Evolutionary conservation across 2,113 vertebrate genomes (phyloP), one percentile per base, ranked within the genome.

Genomic region (Progne subis): DNA sequence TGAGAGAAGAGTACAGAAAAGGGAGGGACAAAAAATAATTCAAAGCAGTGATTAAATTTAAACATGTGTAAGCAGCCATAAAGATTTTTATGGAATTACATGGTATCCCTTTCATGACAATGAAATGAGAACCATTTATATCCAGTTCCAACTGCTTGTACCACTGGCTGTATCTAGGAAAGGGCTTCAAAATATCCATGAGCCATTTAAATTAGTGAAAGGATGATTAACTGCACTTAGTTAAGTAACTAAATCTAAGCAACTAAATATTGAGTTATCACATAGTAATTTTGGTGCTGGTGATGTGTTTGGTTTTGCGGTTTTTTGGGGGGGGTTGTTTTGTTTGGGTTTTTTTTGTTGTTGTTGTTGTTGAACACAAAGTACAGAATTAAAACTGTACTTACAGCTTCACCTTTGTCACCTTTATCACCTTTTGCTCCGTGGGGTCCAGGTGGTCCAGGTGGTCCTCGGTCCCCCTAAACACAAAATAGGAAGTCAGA

Each of bases 401-500:
- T 97, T 95, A 99, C 99, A 93, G 96, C 83, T 88, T 98, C 97
- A 71, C 99, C 99, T 75, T 98, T 98, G 44, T 96, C 86, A 31
- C 98, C 97, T 46, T 46, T 72, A 10, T 99, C 98, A 2, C 98
- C 99, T 93, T 98, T 98, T 44, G 59, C 53, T 79, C 99, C 99
- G 31, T 79, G 87, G 43, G 97, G 94, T 11, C 98, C 99, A 20
- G 94, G 65, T 41, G 90, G 97, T 70, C 99, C 99, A 41, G 29
- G 77, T 50, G 77, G 94, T 24, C 98, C 97, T 46, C 2, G 90
- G 17, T 49, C 18, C 67, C 97, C 97, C 97, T 98, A 90, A 41
- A 64, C 25, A 95, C n/a, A 78, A 90, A 96, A 90, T 2, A 68
- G 56, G 47, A 90, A 63, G 44, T 59, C 32, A 80, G 23, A 75